Percentiles rank a stretch among this genome's conserved stretches.
These are phyloP conservation scores for Rhagium mordax DNA, from an alignment of 2,888 invertebrate species.

Conservation along the genomic window DNA sequence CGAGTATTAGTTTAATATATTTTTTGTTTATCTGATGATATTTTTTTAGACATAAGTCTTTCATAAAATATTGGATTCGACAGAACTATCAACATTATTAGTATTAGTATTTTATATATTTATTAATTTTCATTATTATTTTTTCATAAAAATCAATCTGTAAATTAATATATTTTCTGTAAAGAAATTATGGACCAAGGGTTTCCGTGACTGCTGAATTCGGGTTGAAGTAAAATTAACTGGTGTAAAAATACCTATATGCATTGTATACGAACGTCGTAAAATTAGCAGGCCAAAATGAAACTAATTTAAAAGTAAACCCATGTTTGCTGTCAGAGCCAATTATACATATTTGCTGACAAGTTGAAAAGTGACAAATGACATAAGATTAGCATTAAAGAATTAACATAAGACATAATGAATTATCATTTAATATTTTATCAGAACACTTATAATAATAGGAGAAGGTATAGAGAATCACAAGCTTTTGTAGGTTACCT, in stretches of 20 bases:
- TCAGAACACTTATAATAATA: too few species aligned
- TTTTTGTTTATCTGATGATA: too few species aligned
- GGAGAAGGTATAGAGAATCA: too few species aligned
- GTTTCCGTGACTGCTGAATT: background rate
- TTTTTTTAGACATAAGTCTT: too few species aligned
- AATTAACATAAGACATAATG: background rate
- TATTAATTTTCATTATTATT: too few species aligned
- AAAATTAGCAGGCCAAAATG: background rate
- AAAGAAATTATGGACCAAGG: background rate
- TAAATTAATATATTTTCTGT: background rate
- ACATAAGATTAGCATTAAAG: background rate
- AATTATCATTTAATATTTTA: too few species aligned
- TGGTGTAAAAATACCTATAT: background rate
- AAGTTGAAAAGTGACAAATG: background rate
- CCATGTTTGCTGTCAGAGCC: background rate
- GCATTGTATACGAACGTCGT: background rate
- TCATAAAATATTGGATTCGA: too few species aligned
- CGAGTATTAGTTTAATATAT: too few species aligned
- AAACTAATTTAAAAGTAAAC: background rate
- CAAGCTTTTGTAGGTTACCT: too few species aligned
- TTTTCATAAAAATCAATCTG: too few species aligned
- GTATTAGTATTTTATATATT: too few species aligned
- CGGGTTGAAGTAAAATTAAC: background rate
- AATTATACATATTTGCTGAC: background rate
- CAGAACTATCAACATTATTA: too few species aligned